Conservation (phyloP, 2,888 invertebrate genomes). For the Hydrotaea cyrtoneurina region DNA sequence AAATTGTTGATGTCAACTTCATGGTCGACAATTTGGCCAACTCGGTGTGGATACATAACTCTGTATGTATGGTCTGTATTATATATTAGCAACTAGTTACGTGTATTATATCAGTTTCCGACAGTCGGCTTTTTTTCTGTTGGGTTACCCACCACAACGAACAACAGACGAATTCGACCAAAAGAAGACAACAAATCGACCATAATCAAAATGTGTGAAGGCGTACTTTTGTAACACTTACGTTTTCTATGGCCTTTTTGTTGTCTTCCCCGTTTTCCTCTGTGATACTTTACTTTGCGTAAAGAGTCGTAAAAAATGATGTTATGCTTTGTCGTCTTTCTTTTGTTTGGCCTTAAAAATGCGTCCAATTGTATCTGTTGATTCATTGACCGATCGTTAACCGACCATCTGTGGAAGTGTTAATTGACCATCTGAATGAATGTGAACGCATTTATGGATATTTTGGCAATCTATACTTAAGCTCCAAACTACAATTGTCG, state of each 20-base stretch:
- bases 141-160: constrained; percentile 37
- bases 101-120: constrained; percentile 44
- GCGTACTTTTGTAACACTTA: constrained; percentile 57
- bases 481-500: background rate
- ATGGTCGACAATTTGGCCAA: too few relatives aligned
- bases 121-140: constrained; percentile 25
- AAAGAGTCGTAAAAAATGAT: constrained; percentile 12
- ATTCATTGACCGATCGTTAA: constrained; percentile 4
- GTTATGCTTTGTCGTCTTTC: background rate
- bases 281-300: background rate
- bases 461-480: background rate
- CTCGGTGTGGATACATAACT: background rate
- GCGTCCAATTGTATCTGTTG: background rate
- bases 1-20: too few relatives aligned
- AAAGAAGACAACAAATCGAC: background rate
- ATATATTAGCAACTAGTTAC: constrained; percentile 60
- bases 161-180: constrained; percentile 22
- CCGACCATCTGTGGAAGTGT: constrained; percentile 26
- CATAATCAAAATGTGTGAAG: constrained; percentile 61
- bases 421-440: constrained; percentile 6
- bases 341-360: background rate
- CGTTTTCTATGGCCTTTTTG: background rate
- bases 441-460: background rate
- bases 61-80: constrained; percentile 33
- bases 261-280: background rate